Percentiles rank a stretch among this genome's conserved stretches.
These are phyloP conservation scores for Gymnothorax javanicus DNA, from an alignment of 2,797 vertebrate species.

Conservation along the genomic window DNA sequence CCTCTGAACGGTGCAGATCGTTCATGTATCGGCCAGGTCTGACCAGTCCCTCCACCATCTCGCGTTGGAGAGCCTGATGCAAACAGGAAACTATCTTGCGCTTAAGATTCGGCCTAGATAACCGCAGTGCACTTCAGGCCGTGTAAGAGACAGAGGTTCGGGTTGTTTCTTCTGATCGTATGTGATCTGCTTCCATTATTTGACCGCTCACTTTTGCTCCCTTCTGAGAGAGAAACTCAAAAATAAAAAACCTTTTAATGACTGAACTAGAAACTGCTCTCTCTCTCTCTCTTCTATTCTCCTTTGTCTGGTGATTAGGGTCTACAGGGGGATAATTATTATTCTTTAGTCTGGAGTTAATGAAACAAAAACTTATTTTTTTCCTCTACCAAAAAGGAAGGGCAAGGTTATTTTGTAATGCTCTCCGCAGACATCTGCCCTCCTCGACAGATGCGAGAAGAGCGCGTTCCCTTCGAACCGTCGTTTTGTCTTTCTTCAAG, in stretches of 20 bases:
- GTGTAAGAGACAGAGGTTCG: conserved; percentile 40
- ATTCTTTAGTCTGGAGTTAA: conserved; percentile 77
- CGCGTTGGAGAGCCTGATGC: conserved; percentile 26
- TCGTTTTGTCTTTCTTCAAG: conserved; percentile 56
- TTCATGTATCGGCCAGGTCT: neutral
- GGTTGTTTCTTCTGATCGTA: conserved; percentile 41
- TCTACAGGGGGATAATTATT: conserved; percentile 81
- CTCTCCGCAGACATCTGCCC: conserved; percentile 72
- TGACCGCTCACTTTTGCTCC: conserved; percentile 63
- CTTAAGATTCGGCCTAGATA: conserved; percentile 43
- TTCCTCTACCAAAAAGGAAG: conserved; percentile 63
- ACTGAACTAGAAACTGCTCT: conserved; percentile 71
- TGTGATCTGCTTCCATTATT: conserved; percentile 57
- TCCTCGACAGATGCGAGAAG: conserved; percentile 69
- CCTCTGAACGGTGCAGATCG: conserved; percentile 18
- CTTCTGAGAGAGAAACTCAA: conserved; percentile 55
- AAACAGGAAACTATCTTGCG: conserved; percentile 41
- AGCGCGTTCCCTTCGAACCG: conserved; percentile 67
- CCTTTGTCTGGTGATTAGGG: conserved; percentile 73
- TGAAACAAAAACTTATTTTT: conserved; percentile 77
- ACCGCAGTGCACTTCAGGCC: conserved; percentile 39
- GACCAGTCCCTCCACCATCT: conserved; percentile 8
- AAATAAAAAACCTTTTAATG: conserved; percentile 60
- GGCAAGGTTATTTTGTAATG: conserved; percentile 70
- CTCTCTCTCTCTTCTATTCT: conserved; percentile 66